Conservation (phyloP, 2,888 invertebrate genomes). For the Rapana venosa region DNA sequence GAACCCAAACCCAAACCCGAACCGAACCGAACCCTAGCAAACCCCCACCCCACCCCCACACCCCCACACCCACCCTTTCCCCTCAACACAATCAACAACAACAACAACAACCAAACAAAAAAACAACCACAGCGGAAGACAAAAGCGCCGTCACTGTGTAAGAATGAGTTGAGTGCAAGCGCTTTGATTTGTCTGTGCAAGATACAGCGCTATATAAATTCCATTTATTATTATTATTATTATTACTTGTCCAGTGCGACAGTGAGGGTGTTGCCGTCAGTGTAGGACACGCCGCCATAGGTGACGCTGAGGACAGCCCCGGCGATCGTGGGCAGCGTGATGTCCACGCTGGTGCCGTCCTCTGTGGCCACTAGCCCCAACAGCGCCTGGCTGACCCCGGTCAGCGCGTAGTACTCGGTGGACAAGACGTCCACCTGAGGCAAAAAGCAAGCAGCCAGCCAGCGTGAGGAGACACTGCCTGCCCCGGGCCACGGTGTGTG, state of each 20-base stretch:
- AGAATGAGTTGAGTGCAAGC: no score
- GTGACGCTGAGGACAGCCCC: constrained; percentile 38
- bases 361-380: constrained; percentile 53
- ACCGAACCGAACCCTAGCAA: background rate
- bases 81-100: no score
- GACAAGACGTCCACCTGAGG: constrained; percentile 53
- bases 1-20: background rate
- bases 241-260: constrained; percentile 51
- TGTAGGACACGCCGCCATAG: constrained; percentile 52
- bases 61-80: background rate
- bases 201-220: no score
- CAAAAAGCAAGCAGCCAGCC: background rate
- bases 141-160: no score
- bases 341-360: constrained; percentile 51
- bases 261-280: constrained; percentile 48
- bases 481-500: no score
- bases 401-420: constrained; percentile 54
- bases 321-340: constrained; percentile 48
- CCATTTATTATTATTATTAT: no score
- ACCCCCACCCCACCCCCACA: background rate
- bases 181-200: no score
- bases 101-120: no score
- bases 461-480: no score
- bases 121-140: no score
- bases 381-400: constrained; percentile 44